Percentiles rank a stretch among this genome's conserved stretches.
phyloP scores from a whole-genome alignment of 2,797 vertebrate species.

The Chrysolophus pictus region DNA sequence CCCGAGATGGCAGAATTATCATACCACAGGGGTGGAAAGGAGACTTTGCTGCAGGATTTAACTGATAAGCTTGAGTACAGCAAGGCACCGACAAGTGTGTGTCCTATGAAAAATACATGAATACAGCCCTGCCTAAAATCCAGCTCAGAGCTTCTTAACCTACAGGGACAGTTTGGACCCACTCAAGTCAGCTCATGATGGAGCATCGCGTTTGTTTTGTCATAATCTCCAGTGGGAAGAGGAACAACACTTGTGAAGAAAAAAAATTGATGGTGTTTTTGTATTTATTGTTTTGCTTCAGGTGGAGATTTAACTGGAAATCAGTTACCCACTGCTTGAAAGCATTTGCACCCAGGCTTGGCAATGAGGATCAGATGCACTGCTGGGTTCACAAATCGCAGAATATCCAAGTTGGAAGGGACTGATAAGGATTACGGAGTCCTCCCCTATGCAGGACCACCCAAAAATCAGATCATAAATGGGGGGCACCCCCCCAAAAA shows the following conservation, averaged over 20 bases:
- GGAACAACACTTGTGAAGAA: not conserved
- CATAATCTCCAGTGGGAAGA: not conserved
- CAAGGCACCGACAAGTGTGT: fast-evolving
- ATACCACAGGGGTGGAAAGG: not conserved
- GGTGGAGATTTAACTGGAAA: not conserved
- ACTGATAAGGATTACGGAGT: too few species aligned
- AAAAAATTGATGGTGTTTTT: not conserved
- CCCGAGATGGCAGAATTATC: not conserved
- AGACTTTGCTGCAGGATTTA: not conserved
- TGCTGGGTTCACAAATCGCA: not conserved
- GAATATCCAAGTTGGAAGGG: too few species aligned
- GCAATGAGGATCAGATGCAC: fast-evolving
- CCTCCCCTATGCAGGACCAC: too few species aligned
- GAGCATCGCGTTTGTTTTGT: not conserved
- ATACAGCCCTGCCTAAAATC: not conserved
- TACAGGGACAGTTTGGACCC: fast-evolving
- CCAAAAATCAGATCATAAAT: not conserved
- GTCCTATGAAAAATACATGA: not conserved
- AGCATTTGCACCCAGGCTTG: not conserved
- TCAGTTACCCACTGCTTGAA: not conserved
- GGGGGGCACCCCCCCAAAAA: not conserved
- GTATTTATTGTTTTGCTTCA: fast-evolving
- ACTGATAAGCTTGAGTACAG: not conserved
- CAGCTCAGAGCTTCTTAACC: not conserved
- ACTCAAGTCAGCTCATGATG: fast-evolving